Percentiles rank a stretch among this genome's conserved stretches.
Conservation (phyloP, 2,113 vertebrate genomes). For the Alethe diademata region DNA sequence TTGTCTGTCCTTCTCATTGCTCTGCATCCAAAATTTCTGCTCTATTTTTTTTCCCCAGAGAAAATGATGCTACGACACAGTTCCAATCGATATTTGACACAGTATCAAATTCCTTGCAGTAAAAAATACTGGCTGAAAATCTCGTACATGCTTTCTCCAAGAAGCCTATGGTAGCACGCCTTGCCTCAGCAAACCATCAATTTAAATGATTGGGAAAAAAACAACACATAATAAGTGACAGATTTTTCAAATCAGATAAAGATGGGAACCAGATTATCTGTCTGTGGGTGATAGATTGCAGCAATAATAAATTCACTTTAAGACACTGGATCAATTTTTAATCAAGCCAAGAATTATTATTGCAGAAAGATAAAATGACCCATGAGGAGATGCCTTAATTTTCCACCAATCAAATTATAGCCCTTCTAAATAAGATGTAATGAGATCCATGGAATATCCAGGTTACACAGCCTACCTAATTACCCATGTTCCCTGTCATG, state of each 20-base stretch:
- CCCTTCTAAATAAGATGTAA: constrained; percentile 90
- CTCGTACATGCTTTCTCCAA: constrained; percentile 38
- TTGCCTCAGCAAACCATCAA: constrained; percentile 77
- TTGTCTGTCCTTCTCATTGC: neutral
- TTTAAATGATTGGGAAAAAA: constrained; percentile 81
- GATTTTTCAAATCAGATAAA: constrained; percentile 95
- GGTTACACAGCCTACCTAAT: constrained; percentile 87
- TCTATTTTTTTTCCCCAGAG: neutral
- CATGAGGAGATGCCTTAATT: constrained; percentile 96
- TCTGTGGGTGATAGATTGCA: constrained; percentile 96
- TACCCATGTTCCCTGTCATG: constrained; percentile 84
- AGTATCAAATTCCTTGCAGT: constrained; percentile 63
- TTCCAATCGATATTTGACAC: constrained; percentile 67
- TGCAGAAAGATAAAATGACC: constrained; percentile 98
- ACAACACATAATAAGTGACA: constrained; percentile 88
- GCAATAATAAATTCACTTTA: constrained; percentile 99
- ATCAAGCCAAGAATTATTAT: constrained; percentile 99
- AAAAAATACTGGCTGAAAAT: constrained; percentile 46
- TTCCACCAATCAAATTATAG: constrained; percentile 98
- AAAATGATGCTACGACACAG: constrained; percentile 65
- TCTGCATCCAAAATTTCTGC: constrained; percentile 32
- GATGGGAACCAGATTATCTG: constrained; percentile 99
- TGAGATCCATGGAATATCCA: constrained; percentile 86
- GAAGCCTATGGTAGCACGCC: constrained; percentile 61
- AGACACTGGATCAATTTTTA: constrained; percentile 99